phyloP scores from a whole-genome alignment of 2,888 invertebrate species.

The Cosmia trapezina region DNA sequence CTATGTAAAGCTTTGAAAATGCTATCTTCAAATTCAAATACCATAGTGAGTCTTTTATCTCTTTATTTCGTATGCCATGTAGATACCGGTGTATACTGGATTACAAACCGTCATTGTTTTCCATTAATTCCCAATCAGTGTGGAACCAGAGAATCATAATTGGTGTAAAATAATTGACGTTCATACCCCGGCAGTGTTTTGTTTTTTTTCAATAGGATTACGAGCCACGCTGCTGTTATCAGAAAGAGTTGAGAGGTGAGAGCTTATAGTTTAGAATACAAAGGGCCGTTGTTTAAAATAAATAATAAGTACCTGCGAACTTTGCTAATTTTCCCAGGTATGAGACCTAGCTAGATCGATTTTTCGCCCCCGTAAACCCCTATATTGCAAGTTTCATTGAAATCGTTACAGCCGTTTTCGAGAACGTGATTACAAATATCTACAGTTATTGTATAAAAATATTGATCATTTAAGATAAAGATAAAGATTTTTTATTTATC shows the following conservation, averaged over 20 bases:
- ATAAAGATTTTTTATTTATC: no score
- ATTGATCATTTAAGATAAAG: no score
- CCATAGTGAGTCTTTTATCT: neutral
- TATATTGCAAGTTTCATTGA: no score
- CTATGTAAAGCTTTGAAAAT: no score
- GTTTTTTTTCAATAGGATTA: slow-evolving; percentile 13
- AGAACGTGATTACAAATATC: no score
- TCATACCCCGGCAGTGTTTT: neutral
- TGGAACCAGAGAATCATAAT: slow-evolving; percentile 4
- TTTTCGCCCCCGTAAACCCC: no score
- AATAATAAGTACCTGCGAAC: no score
- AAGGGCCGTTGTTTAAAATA: neutral
- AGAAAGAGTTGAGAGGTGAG: neutral
- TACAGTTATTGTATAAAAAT: no score
- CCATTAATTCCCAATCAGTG: slow-evolving; percentile 22
- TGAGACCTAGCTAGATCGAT: neutral
- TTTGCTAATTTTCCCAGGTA: no score
- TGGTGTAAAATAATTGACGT: slow-evolving; percentile 46
- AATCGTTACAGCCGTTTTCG: no score
- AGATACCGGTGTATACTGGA: neutral
- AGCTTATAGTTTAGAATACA: neutral
- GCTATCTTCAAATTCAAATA: neutral
- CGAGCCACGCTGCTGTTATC: neutral
- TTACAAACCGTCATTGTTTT: slow-evolving; percentile 6
- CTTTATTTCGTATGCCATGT: neutral